A percentile compares a stretch with the other conserved stretches of the same genome.
These are phyloP conservation scores for Prionailurus viverrinus DNA, from an alignment of 2,113 vertebrate genomes.

Conservation along the genomic window DNA sequence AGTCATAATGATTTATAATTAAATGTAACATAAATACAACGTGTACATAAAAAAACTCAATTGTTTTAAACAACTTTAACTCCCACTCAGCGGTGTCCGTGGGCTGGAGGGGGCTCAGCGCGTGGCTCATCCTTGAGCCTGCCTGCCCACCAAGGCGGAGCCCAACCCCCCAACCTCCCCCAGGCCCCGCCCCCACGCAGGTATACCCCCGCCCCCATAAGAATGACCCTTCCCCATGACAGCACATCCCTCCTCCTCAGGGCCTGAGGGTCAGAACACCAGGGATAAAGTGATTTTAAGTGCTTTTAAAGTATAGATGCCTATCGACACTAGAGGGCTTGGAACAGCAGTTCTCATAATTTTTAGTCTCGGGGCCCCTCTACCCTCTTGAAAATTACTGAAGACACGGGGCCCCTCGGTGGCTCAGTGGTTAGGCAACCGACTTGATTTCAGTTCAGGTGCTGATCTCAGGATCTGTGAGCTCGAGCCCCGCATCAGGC, in stretches of 20 bases:
- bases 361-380: neutral
- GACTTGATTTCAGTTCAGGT: no score
- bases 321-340: neutral
- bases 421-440: no score
- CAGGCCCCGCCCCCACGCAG: no score
- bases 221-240: no score
- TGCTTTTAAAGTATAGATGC: neutral
- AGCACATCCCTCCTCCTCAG: no score
- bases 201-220: no score
- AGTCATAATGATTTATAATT: neutral
- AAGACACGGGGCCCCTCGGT: no score
- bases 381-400: neutral
- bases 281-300: neutral
- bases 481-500: no score
- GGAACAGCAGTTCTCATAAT: neutral
- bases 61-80: neutral
- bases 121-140: neutral
- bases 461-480: no score
- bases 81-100: accelerated
- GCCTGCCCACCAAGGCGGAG: neutral
- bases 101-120: no score
- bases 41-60: accelerated
- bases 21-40: neutral
- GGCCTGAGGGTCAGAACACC: neutral
- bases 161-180: neutral